Percentiles rank a stretch among this genome's conserved stretches.
These are phyloP conservation scores for Lytechinus pictus DNA, from an alignment of 35 echinoderm and acorn worm species.

Conservation along the genomic window DNA sequence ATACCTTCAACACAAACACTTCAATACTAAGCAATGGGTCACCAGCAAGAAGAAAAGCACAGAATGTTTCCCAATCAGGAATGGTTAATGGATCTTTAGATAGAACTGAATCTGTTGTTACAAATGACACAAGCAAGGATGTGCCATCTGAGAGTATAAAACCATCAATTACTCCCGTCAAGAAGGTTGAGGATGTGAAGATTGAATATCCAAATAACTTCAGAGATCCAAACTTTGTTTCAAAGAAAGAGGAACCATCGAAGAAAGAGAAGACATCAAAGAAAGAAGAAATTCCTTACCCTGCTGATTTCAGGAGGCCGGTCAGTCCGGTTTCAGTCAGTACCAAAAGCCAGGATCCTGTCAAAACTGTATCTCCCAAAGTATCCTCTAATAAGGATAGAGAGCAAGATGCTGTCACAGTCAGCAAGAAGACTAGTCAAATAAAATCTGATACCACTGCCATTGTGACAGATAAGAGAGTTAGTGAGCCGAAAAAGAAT, in stretches of 20 bases:
- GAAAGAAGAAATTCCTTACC: not conserved
- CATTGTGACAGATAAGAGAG: not conserved
- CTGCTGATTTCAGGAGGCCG: not conserved
- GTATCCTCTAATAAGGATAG: not conserved
- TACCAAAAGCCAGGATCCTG: not conserved
- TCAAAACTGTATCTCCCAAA: not conserved
- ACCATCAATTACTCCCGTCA: not conserved
- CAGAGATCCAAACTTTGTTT: constrained; percentile 14
- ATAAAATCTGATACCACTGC: not conserved
- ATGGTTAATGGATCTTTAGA: constrained; percentile 8
- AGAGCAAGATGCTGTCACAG: not conserved
- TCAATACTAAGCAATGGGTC: not conserved
- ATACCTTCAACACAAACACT: not conserved
- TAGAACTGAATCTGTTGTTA: not conserved
- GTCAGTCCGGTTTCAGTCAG: not conserved
- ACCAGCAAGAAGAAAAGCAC: constrained; percentile 6
- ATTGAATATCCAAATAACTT: constrained; percentile 21
- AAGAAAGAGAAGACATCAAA: not conserved
- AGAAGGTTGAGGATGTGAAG: constrained; percentile 14
- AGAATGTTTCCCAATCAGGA: not conserved
- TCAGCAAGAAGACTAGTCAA: not conserved
- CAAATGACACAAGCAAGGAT: not conserved
- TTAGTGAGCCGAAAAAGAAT: constrained; percentile 23
- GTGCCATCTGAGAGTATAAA: not conserved
- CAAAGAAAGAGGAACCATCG: not conserved